Base-by-base conservation (phyloP, 2,888 invertebrate genomes). In the Aporophyla nigra region DNA sequence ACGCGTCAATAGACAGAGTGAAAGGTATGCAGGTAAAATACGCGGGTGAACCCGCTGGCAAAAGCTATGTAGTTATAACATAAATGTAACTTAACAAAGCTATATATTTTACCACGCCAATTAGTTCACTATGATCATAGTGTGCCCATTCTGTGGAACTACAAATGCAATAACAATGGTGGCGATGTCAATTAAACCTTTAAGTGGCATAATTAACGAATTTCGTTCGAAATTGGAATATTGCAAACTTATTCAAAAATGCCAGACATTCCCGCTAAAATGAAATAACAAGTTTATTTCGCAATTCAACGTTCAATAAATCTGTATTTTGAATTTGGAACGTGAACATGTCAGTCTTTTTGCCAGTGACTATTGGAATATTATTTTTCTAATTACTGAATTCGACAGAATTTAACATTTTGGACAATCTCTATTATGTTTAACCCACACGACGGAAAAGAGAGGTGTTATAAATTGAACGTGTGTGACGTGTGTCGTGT, bases 311-410 rank as follows among this genome's bases (percentile, higher is more conserved):
- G 58, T 68, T 77, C 54, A 76, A 76, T 76, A 3, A 73, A 76
- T 6, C 21, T 59, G 40, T 21, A 76, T 71, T 80, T 83, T 83
- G 59, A 83, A 83, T 76, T 82, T 66, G 33, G 51, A 78, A 71
- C 56, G 19, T 46, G 66, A 9, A 61, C 67, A 79, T 1, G 59
- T 62, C 51, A 70, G 4, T 4, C 14, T 66, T n/a, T 65, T 66
- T 58, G 33, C 14, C 27, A 43, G 24, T 65, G 19, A 5, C 40
- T 16, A 27, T 51, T 54, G 24, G 14, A 74, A 14, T 19, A 43
- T 6, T 27, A 21, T 40, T 40, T 21, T 53, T 51, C 27, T 49
- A 10, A 51, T n/a, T 43, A n/a, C 27, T 2, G 4, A 19, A 43
- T 46, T 46, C 10, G 5, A 53, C 16, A 7, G 14, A 10, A 7